phyloP scores from a whole-genome alignment of 2,888 invertebrate genomes.

The Acleris cristana region DNA sequence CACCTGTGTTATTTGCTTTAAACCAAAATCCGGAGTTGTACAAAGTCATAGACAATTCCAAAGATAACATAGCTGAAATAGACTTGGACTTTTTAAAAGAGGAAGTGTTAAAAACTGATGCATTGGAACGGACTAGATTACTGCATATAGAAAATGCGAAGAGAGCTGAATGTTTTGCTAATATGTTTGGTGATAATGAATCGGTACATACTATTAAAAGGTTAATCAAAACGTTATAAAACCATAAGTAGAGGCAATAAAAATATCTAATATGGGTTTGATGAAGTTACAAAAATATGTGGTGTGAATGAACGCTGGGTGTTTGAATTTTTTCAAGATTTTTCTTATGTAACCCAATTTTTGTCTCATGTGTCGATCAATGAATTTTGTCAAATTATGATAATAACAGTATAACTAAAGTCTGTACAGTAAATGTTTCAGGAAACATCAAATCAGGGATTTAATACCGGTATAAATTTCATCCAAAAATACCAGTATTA shows the following conservation, averaged over 20 bases:
- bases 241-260: neutral
- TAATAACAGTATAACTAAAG: no score
- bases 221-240: conserved; percentile 59
- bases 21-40: conserved; percentile 89
- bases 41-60: conserved; percentile 76
- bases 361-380: no score
- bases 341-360: no score
- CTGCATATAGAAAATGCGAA: conserved; percentile 63
- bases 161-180: conserved; percentile 62
- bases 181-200: conserved; percentile 68
- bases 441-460: no score
- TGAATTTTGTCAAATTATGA: no score
- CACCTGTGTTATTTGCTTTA: conserved; percentile 92
- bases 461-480: no score
- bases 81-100: conserved; percentile 82
- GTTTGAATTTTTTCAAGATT: no score
- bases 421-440: no score
- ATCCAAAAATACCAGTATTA: no score
- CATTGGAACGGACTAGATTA: conserved; percentile 63
- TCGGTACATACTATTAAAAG: conserved; percentile 68
- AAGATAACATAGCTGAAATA: conserved; percentile 83
- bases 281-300: no score
- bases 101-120: conserved; percentile 67
- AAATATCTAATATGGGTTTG: neutral
- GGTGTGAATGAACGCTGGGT: no score